Conservation (phyloP, 2,888 invertebrate genomes). For the Schizaphis graminum region DNA sequence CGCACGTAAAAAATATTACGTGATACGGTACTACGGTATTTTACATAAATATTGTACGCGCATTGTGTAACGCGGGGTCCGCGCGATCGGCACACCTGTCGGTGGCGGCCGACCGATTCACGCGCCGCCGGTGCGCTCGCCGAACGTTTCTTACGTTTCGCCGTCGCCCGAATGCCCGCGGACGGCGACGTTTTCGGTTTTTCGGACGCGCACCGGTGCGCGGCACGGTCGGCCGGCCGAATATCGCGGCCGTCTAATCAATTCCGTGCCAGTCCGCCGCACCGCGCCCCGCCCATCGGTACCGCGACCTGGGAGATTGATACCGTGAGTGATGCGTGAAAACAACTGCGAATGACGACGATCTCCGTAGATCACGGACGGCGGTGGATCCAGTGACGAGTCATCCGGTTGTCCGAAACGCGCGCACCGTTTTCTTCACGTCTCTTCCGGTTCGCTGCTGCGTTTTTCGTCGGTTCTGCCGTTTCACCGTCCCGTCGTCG, state of each 20-base stretch:
- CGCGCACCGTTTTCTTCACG: not conserved
- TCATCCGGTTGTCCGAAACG: not conserved
- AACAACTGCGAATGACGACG: slow-evolving; percentile 11
- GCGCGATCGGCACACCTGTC: not conserved
- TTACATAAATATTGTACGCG: not conserved
- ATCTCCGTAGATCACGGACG: not conserved
- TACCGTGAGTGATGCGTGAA: not conserved
- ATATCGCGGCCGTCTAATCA: slow-evolving; percentile 34
- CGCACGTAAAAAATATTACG: too few species aligned
- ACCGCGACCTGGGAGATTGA: not conserved
- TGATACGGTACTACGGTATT: not conserved
- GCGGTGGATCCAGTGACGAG: not conserved
- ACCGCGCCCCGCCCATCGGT: not conserved
- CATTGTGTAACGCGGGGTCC: not conserved
- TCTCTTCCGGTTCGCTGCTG: not conserved
- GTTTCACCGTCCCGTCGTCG: not conserved
- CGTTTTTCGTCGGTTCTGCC: not conserved
- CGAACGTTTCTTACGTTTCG: not conserved
- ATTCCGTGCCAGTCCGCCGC: not conserved
- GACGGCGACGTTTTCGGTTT: not conserved
- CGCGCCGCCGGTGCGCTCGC: not conserved
- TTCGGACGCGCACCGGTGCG: not conserved
- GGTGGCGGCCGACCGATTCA: not conserved
- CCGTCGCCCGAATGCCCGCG: not conserved
- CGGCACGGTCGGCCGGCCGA: not conserved